These are phyloP conservation scores for Allolobophora icterica DNA, from an alignment of 2,888 invertebrate genomes.

Conservation along the genomic window DNA sequence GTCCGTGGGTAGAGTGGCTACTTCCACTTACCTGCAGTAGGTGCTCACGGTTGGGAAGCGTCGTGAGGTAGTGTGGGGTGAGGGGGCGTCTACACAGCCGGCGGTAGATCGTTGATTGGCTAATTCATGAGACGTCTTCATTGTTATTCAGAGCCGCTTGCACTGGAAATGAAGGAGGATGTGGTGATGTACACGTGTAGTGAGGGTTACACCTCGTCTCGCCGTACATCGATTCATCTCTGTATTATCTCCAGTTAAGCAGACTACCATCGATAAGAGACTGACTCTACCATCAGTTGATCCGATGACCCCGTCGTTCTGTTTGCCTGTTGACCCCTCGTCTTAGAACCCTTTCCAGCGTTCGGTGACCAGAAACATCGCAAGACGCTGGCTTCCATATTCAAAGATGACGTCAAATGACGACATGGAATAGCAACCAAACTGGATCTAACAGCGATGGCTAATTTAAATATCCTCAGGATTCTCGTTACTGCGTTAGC, in stretches of 20 bases:
- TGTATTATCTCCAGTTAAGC: slow-evolving; percentile 9
- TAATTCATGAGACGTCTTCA: neutral
- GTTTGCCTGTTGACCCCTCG: neutral
- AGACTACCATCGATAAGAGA: neutral
- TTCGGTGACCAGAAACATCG: neutral
- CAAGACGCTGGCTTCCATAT: neutral
- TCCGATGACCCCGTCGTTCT: neutral
- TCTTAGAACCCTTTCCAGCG: neutral
- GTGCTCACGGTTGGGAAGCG: neutral
- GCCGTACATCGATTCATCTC: neutral
- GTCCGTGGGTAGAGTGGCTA: neutral
- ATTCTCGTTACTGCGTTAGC: neutral
- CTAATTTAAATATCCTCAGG: neutral
- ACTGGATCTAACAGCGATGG: neutral
- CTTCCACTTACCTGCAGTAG: neutral
- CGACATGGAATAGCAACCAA: neutral
- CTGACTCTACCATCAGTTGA: neutral
- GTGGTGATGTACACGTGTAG: neutral
- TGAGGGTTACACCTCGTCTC: neutral
- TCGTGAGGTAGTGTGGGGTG: neutral
- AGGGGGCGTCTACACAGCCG: neutral
- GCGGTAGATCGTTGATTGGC: neutral
- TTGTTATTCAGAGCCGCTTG: neutral
- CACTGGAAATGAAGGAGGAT: neutral
- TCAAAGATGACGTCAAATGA: neutral